Percentiles rank a stretch among this genome's conserved stretches.
Conservation (phyloP, 2,888 invertebrate species). For the Ecliptopera silaceata region DNA sequence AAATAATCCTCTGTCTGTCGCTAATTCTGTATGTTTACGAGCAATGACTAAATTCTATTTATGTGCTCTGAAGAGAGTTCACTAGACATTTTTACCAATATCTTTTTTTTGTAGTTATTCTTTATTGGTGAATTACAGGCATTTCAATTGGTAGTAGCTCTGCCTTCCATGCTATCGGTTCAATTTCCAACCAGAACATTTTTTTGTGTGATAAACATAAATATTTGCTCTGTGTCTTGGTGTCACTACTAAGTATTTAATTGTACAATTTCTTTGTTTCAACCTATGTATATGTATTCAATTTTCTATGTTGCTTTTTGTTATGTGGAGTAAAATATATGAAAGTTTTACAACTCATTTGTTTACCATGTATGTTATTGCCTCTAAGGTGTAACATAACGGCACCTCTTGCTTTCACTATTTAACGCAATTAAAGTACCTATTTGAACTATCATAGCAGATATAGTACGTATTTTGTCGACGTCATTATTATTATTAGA, state of each 20-base stretch:
- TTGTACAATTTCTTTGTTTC: too few relatives aligned
- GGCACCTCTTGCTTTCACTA: conserved; percentile 23
- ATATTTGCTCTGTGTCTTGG: too few relatives aligned
- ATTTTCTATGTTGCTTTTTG: background rate
- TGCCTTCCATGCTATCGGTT: too few relatives aligned
- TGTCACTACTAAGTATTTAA: too few relatives aligned
- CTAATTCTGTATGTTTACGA: conserved; percentile 24
- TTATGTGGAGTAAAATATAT: conserved; percentile 7
- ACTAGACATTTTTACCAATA: background rate
- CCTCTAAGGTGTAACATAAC: conserved; percentile 22
- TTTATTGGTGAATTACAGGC: background rate
- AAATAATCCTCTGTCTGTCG: conserved; percentile 4
- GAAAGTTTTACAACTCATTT: conserved; percentile 27
- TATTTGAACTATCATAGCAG: background rate
- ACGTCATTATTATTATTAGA: background rate
- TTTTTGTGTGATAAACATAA: too few relatives aligned
- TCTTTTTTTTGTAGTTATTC: background rate
- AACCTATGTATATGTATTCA: background rate
- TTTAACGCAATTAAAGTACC: conserved; percentile 9
- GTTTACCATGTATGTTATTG: conserved; percentile 30
- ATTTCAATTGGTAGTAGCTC: too few relatives aligned
- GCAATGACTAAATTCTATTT: background rate
- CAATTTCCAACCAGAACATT: too few relatives aligned
- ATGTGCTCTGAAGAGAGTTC: background rate
- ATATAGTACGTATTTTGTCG: background rate